A percentile compares a stretch with the other conserved stretches of the same genome.
Conservation (phyloP, 2,797 vertebrate genomes). For the Rhinogobio ventralis region DNA sequence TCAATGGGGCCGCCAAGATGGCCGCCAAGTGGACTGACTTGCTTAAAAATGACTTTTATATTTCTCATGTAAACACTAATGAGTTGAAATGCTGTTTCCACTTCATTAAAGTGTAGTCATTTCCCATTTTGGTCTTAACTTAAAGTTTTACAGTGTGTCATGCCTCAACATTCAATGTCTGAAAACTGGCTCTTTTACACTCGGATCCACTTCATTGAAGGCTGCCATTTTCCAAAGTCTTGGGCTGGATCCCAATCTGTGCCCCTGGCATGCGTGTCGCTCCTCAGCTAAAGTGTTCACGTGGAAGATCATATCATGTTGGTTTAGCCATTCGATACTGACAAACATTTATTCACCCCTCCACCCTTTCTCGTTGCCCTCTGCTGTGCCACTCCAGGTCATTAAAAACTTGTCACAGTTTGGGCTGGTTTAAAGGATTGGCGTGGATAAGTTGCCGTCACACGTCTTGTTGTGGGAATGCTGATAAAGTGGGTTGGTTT, state of each 20-base stretch:
- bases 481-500: slow-evolving; percentile 51
- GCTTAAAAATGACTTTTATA: not conserved
- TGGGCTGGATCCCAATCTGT: slow-evolving; percentile 32
- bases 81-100: not conserved
- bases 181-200: slow-evolving; percentile 28
- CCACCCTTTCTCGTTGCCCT: slow-evolving; percentile 11
- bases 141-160: not conserved
- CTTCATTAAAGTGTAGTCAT: slow-evolving; percentile 5
- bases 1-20: not conserved
- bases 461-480: slow-evolving; percentile 42
- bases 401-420: slow-evolving; percentile 34
- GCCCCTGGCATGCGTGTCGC: not conserved
- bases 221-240: slow-evolving; percentile 23
- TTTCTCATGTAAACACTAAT: not conserved
- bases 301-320: slow-evolving; percentile 42
- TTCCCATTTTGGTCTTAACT: not conserved
- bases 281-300: not conserved
- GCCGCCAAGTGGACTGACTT: not conserved
- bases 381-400: not conserved
- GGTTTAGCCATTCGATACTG: slow-evolving; percentile 3
- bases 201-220: slow-evolving; percentile 35
- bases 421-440: not conserved
- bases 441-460: slow-evolving; percentile 27
- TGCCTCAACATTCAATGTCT: slow-evolving; percentile 7
- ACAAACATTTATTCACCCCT: slow-evolving; percentile 36